Base-by-base conservation (phyloP, 92 coral and sea anemone genomes). In the Siderastrea radians region DNA sequence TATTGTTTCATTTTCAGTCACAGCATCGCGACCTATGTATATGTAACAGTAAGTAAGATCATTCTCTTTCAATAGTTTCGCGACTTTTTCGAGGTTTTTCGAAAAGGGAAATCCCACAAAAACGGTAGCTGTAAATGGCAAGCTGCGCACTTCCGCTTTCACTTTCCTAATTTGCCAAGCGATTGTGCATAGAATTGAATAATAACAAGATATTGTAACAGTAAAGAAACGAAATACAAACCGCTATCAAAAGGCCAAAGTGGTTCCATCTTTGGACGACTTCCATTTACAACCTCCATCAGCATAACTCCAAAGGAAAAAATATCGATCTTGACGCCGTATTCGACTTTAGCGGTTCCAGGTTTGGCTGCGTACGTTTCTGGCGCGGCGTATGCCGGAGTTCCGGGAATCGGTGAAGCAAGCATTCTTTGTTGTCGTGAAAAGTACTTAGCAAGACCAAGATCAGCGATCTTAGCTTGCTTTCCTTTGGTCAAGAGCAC, bases 381-480 rank as follows among this genome's bases (percentile, higher is more conserved):
- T 17, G 92, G 89, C 53, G 92, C 92, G 13, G 92, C 92, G 72
- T 89, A 89, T 7, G 68, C 63, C 13, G 76, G 89, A 4, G 89
- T 78, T 84, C 89, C 92, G 50, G 89, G 85, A 12, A 58, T 74
- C 16, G 84, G 82, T 1, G 89, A 83, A 11, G 89, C 84, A 77
- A 84, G 60, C 66, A 69, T 84, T 62, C 16, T 16, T 60, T 62
- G 9, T 46, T 72, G 57, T 1, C 59, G 43, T 7, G 89, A 63
- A 82, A 84, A 84, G 12, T 65, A 78, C 84, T 84, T 89, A 12
- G 92, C 92, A 54, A 89, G 51, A 8, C 92, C 92, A 8, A 89
- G 74, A 71, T 89, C 92, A 63, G 89, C 89, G 48, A 89, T 89
- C 86, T 89, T 89, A 43, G 92, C 92, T 72, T 82, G 79, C 58